Evolutionary conservation across 2,113 vertebrate species (phyloP), one percentile per base, ranked within the genome.

Genomic region (Equus przewalskii): DNA sequence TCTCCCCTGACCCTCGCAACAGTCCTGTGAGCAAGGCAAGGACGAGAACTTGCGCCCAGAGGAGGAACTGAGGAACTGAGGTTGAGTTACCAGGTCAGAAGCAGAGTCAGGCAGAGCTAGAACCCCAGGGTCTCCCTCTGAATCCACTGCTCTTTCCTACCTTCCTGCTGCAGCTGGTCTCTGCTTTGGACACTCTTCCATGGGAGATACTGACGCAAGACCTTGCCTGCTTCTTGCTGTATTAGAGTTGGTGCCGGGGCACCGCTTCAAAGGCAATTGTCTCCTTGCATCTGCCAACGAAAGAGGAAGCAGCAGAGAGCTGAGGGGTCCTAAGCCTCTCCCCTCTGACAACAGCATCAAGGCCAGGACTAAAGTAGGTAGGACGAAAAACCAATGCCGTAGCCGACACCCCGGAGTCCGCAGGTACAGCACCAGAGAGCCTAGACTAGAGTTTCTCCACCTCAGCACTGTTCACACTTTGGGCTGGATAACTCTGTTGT

Each of bases 401-500:
- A 36, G 46, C 12, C 0, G 18, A 83, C 28, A 60, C 12, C 33
- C 41, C 41, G 33, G 51, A 13, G 73, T 3, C 12, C 46, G 7
- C 8, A 5, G 11, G 13, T 16, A 10, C 46, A 41, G 36, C 56
- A 6, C 65, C 36, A 33, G 49, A 19, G 5, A 78, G 36, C 85
- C 26, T 14, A 69, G 36, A 70, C 36, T 46, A 44, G 33, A 26
- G 49, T 26, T 69, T 81, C 78, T 82, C 19, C 49, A 3, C n/a
- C 44, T 70, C 7, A 3, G n/a, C 6, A 26, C 8, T 16, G 0
- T 3, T 33, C 46, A 51, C 1, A 2, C 33, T 69, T 49, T 9
- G 36, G 69, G 54, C 49, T 60, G 19, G 56, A 21, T 2, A 5
- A 10, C 10, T 22, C 70, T 44, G 46, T 30, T 4, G 16, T 11